Base-by-base conservation (phyloP, 2,888 invertebrate genomes). In the Corbicula japonica region DNA sequence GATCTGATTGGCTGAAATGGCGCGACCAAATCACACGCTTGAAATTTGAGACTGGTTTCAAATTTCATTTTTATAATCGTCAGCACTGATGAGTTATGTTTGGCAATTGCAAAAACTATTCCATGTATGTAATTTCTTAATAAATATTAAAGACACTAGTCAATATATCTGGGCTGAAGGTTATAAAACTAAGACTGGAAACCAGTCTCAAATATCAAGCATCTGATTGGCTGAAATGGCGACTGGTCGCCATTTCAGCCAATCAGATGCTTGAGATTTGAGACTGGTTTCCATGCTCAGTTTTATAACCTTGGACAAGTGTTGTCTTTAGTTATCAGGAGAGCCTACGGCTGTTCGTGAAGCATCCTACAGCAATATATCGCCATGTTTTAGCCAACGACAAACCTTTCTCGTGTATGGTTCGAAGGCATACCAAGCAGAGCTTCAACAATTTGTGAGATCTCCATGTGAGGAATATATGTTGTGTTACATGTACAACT, bases 381-480 rank as follows among this genome's bases (percentile, higher is more conserved):
- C n/a, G 21, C n/a, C 1, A 8, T 63, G 63, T 63, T n/a, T 26
- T 35, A 28, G 21, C 0, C 1, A 48, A 30, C n/a, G 34, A 26
- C n/a, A 23, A 6, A 46, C 50, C 0, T 15, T 35, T n/a, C 48
- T 63, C 6, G 38, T 63, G 18, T 23, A 48, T 21, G 63, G 63
- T 1, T 63, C 63, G 0, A 63, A 63, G 26, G 48, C 63, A 2
- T 63, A 63, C 8, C 63, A 63, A 63, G 23, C 34, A 12, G 63
- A 63, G 52, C 48, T 63, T n/a, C 32, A 63, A 26, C 4, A 21
- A 18, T 50, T 34, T 46, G 34, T 48, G 6, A 30, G 26, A 50
- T 26, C 63, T 4, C 48, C 50, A 34, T 18, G 63, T 63, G 18
- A 63, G 63, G n/a, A n/a, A n/a, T n/a, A n/a, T n/a, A n/a, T n/a